Evolutionary conservation across 35 echinoderm and acorn worm species (phyloP).

Genomic region (Heliocidaris tuberculata): DNA sequence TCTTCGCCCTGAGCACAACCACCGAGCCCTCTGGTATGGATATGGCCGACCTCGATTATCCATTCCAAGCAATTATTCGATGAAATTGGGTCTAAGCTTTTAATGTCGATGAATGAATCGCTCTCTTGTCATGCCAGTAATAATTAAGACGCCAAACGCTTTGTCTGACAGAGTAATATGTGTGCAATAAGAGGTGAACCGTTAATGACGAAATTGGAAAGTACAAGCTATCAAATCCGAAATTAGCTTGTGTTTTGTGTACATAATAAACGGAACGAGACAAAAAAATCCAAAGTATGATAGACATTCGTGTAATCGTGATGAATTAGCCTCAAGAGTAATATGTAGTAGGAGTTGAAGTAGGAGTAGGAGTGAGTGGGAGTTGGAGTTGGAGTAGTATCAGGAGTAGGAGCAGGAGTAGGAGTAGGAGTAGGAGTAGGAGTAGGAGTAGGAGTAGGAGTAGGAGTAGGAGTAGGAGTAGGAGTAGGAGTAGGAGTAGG

Average conservation of each 20-base stretch:
- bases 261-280: too few relatives aligned
- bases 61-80: neutral
- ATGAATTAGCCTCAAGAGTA: too few relatives aligned
- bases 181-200: neutral
- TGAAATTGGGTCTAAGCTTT: neutral
- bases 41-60: neutral
- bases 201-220: neutral
- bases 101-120: neutral
- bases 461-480: too few relatives aligned
- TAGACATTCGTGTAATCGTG: too few relatives aligned
- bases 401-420: too few relatives aligned
- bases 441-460: too few relatives aligned
- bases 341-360: too few relatives aligned
- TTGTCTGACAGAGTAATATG: neutral
- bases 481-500: too few relatives aligned
- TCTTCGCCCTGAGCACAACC: neutral
- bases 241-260: neutral
- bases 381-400: too few relatives aligned
- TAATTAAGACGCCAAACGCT: neutral
- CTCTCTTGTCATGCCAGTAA: neutral
- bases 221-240: neutral
- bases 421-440: too few relatives aligned
- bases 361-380: too few relatives aligned
- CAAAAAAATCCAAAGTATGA: too few relatives aligned
- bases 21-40: neutral